phyloP scores from a whole-genome alignment of 2,888 invertebrate species.

The Alentia gelatinosa region DNA sequence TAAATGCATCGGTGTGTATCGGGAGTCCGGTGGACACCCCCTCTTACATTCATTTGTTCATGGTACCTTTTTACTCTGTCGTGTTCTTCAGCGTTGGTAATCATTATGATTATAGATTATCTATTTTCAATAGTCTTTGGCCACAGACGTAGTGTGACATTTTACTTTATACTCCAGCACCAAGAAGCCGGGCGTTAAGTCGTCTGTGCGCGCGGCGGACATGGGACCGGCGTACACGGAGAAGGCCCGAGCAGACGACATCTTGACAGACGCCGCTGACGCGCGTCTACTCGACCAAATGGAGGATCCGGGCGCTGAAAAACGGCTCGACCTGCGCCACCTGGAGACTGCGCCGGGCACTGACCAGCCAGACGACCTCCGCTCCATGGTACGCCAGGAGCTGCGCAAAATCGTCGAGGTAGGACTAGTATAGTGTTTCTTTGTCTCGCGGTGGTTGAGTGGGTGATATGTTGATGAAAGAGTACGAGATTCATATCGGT shows the following conservation, averaged over 20 bases:
- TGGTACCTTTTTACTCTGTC: no score
- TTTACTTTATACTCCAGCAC: neutral
- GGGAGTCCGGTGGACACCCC: no score
- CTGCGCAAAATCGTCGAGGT: slow-evolving; percentile 77
- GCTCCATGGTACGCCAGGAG: slow-evolving; percentile 74
- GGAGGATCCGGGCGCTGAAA: neutral
- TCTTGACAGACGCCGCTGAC: neutral
- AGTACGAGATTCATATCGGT: no score
- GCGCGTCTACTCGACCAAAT: neutral
- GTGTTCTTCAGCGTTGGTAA: no score
- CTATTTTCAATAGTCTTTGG: no score
- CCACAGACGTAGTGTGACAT: no score
- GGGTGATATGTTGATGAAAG: no score
- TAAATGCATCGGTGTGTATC: no score
- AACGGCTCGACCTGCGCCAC: slow-evolving; percentile 29
- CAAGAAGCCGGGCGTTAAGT: neutral
- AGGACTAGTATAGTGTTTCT: no score
- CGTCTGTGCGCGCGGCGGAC: neutral
- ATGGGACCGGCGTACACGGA: neutral
- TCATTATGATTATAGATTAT: no score
- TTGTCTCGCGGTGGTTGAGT: no score
- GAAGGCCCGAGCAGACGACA: neutral
- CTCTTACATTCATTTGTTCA: no score
- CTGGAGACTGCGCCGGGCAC: neutral
- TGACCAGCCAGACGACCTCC: slow-evolving; percentile 65